These are phyloP conservation scores for Pammene aurita DNA, from an alignment of 2,888 invertebrate genomes.

Conservation along the genomic window DNA sequence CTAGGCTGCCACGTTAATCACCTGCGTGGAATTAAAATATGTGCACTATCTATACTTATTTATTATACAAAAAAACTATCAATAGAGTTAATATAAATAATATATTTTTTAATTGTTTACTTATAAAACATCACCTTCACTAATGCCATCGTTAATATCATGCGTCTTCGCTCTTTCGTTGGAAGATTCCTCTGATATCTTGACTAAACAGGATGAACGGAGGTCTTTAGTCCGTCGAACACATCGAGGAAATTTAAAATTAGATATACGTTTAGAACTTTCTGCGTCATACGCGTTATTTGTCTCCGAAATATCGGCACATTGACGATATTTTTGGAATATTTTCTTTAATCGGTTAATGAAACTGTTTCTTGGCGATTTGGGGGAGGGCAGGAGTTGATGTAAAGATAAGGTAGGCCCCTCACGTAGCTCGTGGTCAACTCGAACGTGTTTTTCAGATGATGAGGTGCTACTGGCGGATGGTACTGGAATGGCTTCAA, in stretches of 20 bases:
- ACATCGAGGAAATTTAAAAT: conserved; percentile 67
- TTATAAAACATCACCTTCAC: conserved; percentile 46
- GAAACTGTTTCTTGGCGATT: conserved; percentile 61
- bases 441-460: conserved; percentile 36
- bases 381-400: conserved; percentile 73
- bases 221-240: conserved; percentile 51
- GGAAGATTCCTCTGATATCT: conserved; percentile 62
- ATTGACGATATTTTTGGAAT: conserved; percentile 57
- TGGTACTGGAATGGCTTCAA: conserved; percentile 24
- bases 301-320: conserved; percentile 47
- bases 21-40: not conserved
- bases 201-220: conserved; percentile 54
- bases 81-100: conserved; percentile 15
- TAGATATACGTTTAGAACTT: conserved; percentile 54
- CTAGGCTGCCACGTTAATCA: not conserved
- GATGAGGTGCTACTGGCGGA: conserved; percentile 28
- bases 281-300: conserved; percentile 47
- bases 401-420: conserved; percentile 62
- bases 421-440: conserved; percentile 31
- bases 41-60: not conserved
- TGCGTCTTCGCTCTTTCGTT: conserved; percentile 47
- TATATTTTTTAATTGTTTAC: conserved; percentile 38
- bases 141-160: conserved; percentile 43
- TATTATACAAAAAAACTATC: conserved; percentile 1
- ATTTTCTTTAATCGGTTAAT: conserved; percentile 61